A percentile compares a stretch with the other conserved stretches of the same genome.
These are phyloP conservation scores for Carollia perspicillata DNA, from an alignment of 2,113 vertebrate genomes.

Conservation along the genomic window DNA sequence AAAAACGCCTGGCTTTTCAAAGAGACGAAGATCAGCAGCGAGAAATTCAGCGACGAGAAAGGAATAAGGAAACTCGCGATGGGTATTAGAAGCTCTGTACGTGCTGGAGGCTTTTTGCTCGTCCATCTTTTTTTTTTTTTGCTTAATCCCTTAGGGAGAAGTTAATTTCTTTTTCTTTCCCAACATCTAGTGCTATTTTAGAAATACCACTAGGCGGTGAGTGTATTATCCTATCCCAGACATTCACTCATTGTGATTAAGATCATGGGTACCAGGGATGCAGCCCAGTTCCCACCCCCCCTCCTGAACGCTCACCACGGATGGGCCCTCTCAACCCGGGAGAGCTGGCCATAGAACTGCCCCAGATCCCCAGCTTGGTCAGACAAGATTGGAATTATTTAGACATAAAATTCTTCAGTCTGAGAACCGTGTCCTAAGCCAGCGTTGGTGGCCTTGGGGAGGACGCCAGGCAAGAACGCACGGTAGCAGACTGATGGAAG, in stretches of 20 bases:
- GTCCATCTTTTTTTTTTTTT: not conserved
- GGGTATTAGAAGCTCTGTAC: not conserved
- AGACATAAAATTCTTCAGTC: not conserved
- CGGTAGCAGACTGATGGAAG: not conserved
- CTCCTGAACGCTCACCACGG: too few species aligned
- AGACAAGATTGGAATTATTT: not conserved
- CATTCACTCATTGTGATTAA: not conserved
- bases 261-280: not conserved
- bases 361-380: not conserved
- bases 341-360: not conserved
- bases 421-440: not conserved
- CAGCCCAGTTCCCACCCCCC: not conserved
- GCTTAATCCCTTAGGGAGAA: not conserved
- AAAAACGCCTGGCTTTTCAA: not conserved
- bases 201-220: not conserved
- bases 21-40: not conserved
- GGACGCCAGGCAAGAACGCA: not conserved
- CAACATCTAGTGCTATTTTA: not conserved
- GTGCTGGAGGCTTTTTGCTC: not conserved
- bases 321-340: not conserved
- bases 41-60: not conserved
- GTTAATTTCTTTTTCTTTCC: not conserved
- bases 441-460: not conserved
- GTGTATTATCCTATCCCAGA: not conserved
- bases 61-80: not conserved